phyloP scores from a whole-genome alignment of 2,113 vertebrate genomes.

The Henicopernis longicauda region DNA sequence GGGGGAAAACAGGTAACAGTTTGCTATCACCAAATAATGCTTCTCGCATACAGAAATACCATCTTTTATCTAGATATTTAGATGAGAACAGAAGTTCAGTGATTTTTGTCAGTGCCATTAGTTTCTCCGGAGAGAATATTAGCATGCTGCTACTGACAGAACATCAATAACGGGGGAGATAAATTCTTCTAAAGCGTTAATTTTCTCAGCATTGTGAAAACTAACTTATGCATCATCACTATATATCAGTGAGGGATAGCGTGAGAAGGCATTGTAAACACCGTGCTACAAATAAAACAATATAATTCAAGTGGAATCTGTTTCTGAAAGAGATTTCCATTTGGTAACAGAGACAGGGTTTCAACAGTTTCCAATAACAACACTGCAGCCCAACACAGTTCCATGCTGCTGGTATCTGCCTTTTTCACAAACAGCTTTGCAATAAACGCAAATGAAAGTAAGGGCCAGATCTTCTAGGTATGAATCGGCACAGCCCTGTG shows the following conservation, averaged over 20 bases:
- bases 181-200: not conserved
- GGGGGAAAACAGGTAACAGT: not conserved
- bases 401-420: not conserved
- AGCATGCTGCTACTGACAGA: not conserved
- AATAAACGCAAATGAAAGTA: not conserved
- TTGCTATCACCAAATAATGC: not conserved
- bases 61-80: not conserved
- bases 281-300: not conserved
- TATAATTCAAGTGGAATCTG: not conserved
- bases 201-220: not conserved
- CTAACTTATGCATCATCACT: not conserved
- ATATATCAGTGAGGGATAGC: not conserved
- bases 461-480: not conserved
- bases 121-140: conserved; percentile 22
- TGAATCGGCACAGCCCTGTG: accelerated
- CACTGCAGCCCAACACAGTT: not conserved
- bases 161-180: not conserved
- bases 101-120: conserved; percentile 28
- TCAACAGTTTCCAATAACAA: not conserved
- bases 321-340: not conserved
- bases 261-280: not conserved
- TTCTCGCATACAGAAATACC: not conserved
- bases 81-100: not conserved
- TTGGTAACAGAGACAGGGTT: not conserved
- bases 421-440: not conserved